Base-by-base conservation (phyloP, 2,113 vertebrate species). In the Nyctibius bracteatus region DNA sequence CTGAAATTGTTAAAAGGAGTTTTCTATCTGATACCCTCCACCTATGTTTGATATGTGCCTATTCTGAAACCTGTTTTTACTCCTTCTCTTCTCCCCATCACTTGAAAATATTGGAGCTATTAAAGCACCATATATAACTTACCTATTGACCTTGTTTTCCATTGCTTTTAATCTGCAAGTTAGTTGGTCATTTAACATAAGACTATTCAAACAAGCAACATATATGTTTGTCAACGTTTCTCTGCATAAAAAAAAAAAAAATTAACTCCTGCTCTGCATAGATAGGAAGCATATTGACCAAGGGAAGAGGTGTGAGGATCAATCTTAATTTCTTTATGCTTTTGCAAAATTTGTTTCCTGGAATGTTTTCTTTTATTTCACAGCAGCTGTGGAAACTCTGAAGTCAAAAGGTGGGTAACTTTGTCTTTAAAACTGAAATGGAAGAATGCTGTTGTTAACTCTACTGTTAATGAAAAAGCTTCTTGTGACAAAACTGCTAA, bases 341-440 rank as follows among this genome's bases (percentile, higher is more conserved):
- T 41, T 87, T 74, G 18, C 7, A 30, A 22, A 46, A 25, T n/a
- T 59, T 51, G 2, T 71, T 72, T 88, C 27, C 66, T 70, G 33
- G 15, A 71, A 62, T 72, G 20, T 86, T 91, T 90, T 55, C 10
- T 81, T 89, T 85, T 52, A 9, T 86, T 92, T 97, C 92, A 33
- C 62, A 97, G 96, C 46, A 44, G 10, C 79, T 77, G 35, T 43
- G 12, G 94, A 85, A 93, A 87, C 43, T 61, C 54, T 71, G 35
- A 97, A 95, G 57, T 57, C 68, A 81, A 97, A 92, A 96, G 85
- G 96, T 95, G 5, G 27, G 94, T 73, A 44, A 43, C 7, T 51
- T 25, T 6, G 14, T 5, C 83, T 91, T 75, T 39, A 19, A 91
- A 66, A 86, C 5, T 73, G 15, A 85, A 90, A 55, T n/a, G 37